phyloP scores from a whole-genome alignment of 2,113 vertebrate species.

The human region GRCh38 chr9:79887001-79887500 shows the following conservation, averaged over 20 bases:
- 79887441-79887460: too few relatives aligned
- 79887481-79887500: too few relatives aligned
- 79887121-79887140: not conserved
- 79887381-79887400: too few relatives aligned
- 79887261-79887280: too few relatives aligned
- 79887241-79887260: not conserved
- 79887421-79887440: too few relatives aligned
- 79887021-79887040: not conserved
- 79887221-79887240: not conserved
- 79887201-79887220: not conserved
- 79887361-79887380: too few relatives aligned
- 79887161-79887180: not conserved
- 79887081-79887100: not conserved
- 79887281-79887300: too few relatives aligned
- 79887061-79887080: not conserved
- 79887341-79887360: too few relatives aligned
- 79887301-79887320: too few relatives aligned
- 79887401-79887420: too few relatives aligned
- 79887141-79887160: not conserved
- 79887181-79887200: not conserved
- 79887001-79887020: not conserved
- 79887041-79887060: not conserved
- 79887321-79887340: too few relatives aligned
- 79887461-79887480: too few relatives aligned
- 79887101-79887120: not conserved